Conservation (phyloP, 1,140 invertebrate genomes). For the Drosophila pachea region DNA sequence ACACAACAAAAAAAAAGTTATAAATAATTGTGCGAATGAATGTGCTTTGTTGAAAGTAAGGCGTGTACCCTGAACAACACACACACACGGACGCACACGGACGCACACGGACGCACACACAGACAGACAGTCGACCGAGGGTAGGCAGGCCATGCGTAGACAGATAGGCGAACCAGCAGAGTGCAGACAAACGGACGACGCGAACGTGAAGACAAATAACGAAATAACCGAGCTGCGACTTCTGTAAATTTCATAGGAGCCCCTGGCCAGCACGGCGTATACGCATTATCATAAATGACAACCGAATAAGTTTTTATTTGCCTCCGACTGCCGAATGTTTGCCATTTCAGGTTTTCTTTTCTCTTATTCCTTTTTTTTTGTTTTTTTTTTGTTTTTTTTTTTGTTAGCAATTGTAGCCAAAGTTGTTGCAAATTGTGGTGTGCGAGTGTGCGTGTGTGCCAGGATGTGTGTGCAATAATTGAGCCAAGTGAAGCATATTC, state of each 20-base stretch:
- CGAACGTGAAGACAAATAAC: constrained; percentile 30
- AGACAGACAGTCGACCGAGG: constrained; percentile 3
- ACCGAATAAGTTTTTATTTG: constrained; percentile 47
- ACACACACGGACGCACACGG: constrained; percentile 19
- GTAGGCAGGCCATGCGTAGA: constrained; percentile 47
- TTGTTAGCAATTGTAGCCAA: constrained; percentile 27
- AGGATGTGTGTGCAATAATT: constrained; percentile 18
- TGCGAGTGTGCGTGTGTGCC: constrained; percentile 5
- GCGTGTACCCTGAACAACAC: constrained; percentile 51
- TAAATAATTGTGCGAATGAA: constrained; percentile 16
- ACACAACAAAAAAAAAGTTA: not conserved
- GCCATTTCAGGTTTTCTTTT: constrained; percentile 1
- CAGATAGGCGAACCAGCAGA: constrained; percentile 51
- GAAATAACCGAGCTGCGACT: constrained; percentile 23
- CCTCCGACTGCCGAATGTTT: constrained; percentile 6
- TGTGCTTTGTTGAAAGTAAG: constrained; percentile 45
- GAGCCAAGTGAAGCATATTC: constrained; percentile 15
- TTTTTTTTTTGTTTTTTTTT: constrained; percentile 7
- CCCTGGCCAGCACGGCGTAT: constrained; percentile 45
- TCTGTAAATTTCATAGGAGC: constrained; percentile 42
- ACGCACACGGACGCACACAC: constrained; percentile 11
- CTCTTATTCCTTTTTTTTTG: constrained; percentile 1
- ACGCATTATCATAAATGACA: constrained; percentile 65
- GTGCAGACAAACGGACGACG: constrained; percentile 40
- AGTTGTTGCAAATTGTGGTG: constrained; percentile 5